These are phyloP conservation scores for Grallaria varia DNA, from an alignment of 2,113 vertebrate genomes.

Conservation along the genomic window DNA sequence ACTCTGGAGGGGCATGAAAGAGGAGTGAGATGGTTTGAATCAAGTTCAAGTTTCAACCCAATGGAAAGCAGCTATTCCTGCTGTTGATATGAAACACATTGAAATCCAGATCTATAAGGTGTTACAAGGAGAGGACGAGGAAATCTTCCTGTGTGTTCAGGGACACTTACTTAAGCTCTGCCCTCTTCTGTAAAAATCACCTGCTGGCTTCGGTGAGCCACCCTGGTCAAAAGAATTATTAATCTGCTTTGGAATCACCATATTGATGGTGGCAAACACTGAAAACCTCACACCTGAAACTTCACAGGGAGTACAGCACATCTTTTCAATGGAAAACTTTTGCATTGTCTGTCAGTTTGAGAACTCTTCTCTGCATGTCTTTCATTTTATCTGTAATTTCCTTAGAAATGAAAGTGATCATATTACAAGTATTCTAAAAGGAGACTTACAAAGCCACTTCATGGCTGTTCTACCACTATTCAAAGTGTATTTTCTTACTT, in stretches of 20 bases:
- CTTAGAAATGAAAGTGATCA: not conserved
- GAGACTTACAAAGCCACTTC: not conserved
- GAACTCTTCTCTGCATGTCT: not conserved
- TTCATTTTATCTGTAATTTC: not conserved
- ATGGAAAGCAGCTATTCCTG: not conserved
- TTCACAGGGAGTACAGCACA: not conserved
- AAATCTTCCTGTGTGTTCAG: not conserved
- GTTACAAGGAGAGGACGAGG: not conserved
- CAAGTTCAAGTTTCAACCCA: slow-evolving; percentile 46
- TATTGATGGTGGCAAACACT: not conserved
- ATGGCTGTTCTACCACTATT: not conserved
- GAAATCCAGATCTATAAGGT: slow-evolving; percentile 3
- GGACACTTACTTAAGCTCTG: not conserved
- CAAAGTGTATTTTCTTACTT: slow-evolving; percentile 8
- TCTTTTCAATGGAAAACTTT: not conserved
- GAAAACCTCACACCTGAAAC: not conserved
- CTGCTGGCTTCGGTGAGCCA: not conserved
- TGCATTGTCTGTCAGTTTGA: not conserved
- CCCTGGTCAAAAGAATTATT: not conserved
- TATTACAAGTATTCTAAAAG: not conserved
- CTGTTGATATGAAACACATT: slow-evolving; percentile 22
- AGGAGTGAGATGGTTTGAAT: slow-evolving; percentile 46
- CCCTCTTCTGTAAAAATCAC: not conserved
- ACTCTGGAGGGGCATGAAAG: not conserved
- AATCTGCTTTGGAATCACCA: not conserved